Base-by-base conservation (phyloP, 2,797 vertebrate genomes). In the Danio aesculapii region DNA sequence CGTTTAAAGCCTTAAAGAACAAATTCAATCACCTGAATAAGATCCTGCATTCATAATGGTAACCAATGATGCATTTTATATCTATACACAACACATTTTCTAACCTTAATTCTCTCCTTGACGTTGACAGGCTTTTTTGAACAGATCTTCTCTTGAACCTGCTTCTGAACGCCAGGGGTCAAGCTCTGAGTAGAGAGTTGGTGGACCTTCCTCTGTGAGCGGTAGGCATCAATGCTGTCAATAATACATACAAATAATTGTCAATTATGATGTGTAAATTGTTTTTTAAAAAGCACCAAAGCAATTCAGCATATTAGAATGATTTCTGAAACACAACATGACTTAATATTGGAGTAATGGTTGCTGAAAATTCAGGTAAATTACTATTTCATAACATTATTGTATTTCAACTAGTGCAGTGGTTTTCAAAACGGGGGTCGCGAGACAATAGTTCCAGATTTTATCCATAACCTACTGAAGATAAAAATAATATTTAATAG, bases 171-270 rank as follows among this genome's bases (percentile, higher is more conserved):
- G 2, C 59, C 87, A 2, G 89, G 88, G 12, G 91, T 91, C 59
- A 88, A 82, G n/a, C 85, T 91, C 81, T 87, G 91, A 19, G 84
- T 41, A 10, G 83, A 0, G 4, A 84, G 84, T 16, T 74, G 84
- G 66, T 87, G 89, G 16, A 6, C 87, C 79, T 89, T 94, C 39
- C 90, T 90, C 85, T 91, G 93, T 41, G 88, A 91, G 85, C 95
- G 93, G 81, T 94, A 95, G 0, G 92, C 89, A 77, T 94, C 94
- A 6, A 95, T 86, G 71, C 94, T 95, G 90, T 63, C 39, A 69
- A 80, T 16, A 47, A 67, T 1, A 50, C 10, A 61, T 1, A 72
- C 47, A 41, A 16, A 63, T 4, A 41, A n/a, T 8, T 1, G 11
- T 52, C 4, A 75, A 30, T 52, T 5, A 59, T 30, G 30, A 1